Base-by-base conservation (phyloP, 1,140 invertebrate species). In the Penaeus vannamei region DNA sequence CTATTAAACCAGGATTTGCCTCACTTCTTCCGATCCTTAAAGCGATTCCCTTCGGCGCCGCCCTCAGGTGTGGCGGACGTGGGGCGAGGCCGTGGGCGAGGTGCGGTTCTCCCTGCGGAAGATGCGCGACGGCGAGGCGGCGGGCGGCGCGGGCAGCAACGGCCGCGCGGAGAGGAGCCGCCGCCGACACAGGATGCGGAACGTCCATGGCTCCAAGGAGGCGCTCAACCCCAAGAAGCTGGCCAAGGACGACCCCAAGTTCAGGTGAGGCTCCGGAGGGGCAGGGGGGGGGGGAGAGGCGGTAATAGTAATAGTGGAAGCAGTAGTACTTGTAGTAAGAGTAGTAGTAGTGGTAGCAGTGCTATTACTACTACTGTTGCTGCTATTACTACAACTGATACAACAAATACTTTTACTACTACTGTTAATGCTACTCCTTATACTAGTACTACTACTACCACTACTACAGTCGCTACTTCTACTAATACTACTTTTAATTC, bases 61-160 rank as follows among this genome's bases (percentile, higher is more conserved):
- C 12, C n/a, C 53, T 1, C 88, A 91, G 90, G 91, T 91, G 12
- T 95, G 96, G 94, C 95, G 95, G 59, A 95, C 95, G 5, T 97
- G 96, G 96, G 96, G 96, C 53, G 95, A 95, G 84, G 94, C 87
- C 14, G 86, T 95, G 92, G 93, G 94, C 61, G 96, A 96, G 93
- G 96, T 96, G 83, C 93, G 93, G 84, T 92, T 95, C 87, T 93
- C 93, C 36, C 92, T 95, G 85, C 92, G 93, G 60, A 92, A 92
- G 69, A 90, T 93, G 3, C 92, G 91, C 89, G 90, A 90, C 84
- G 91, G 85, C 79, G 90, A 53, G 91, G 93, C 61, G 91, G 92
- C 76, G 91, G 92, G 76, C 91, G 92, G 76, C 91, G 91, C 59
- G 32, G 80, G 64, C 69, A 86, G 87, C 72, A 82, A 85, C 80